These are phyloP conservation scores for Drosophila navojoa DNA, from an alignment of 1,140 invertebrate genomes.

Conservation along the genomic window DNA sequence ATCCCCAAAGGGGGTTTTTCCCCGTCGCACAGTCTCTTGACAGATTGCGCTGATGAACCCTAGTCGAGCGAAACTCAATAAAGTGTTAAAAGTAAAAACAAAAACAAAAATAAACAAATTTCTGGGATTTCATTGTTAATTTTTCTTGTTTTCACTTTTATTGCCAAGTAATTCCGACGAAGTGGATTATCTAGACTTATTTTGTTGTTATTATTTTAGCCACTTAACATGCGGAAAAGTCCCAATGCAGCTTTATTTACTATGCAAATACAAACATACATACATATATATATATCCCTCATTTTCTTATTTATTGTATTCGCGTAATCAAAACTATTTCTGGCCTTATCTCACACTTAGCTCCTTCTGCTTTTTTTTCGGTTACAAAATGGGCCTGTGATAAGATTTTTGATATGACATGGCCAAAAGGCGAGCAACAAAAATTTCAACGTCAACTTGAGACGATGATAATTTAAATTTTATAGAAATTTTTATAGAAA, in stretches of 20 bases:
- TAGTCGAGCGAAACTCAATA: too few species aligned
- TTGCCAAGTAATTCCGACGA: slow-evolving; percentile 10
- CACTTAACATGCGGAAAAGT: slow-evolving; percentile 8
- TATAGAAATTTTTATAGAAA: slow-evolving; percentile 27
- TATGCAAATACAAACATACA: background rate
- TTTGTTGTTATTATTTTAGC: slow-evolving; percentile 8
- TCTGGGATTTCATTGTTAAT: slow-evolving; percentile 42
- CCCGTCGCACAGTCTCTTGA: background rate
- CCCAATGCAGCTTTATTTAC: slow-evolving; percentile 15
- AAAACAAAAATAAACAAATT: background rate
- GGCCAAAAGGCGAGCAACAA: background rate
- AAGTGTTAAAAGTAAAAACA: background rate
- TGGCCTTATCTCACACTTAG: slow-evolving; percentile 64
- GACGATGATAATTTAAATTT: slow-evolving; percentile 68
- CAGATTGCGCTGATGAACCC: slow-evolving; percentile 20
- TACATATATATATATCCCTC: background rate
- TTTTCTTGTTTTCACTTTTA: slow-evolving; percentile 41
- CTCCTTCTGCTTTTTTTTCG: slow-evolving; percentile 42
- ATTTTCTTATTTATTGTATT: slow-evolving; percentile 27
- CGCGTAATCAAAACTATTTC: slow-evolving; percentile 69
- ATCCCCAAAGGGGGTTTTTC: slow-evolving; percentile 27
- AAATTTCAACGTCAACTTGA: slow-evolving; percentile 7
- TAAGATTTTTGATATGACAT: slow-evolving; percentile 67
- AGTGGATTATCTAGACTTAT: slow-evolving; percentile 20
- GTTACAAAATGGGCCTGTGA: slow-evolving; percentile 66